These are phyloP conservation scores for Chaetops frenatus DNA, from an alignment of 2,113 vertebrate species.

Conservation along the genomic window DNA sequence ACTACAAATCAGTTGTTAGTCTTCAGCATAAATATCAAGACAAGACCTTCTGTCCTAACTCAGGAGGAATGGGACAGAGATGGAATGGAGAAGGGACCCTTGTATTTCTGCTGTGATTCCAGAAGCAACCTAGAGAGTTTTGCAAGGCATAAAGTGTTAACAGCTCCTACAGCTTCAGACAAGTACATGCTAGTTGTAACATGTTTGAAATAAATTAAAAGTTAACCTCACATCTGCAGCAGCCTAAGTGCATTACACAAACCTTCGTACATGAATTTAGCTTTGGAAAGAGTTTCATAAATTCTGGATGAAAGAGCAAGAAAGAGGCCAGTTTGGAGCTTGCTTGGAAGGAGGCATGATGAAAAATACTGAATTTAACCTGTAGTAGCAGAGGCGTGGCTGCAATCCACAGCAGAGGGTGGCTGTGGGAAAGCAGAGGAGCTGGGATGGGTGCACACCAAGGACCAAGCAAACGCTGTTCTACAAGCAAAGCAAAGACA, in stretches of 20 bases:
- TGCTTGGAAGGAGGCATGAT: accelerated
- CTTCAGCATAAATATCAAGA: neutral
- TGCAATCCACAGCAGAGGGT: neutral
- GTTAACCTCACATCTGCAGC: neutral
- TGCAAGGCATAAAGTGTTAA: neutral
- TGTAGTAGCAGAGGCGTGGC: neutral
- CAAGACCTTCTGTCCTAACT: neutral
- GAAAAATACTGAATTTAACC: neutral
- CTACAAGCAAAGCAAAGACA: neutral
- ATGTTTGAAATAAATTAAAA: neutral
- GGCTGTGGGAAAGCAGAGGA: neutral
- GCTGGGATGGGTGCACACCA: neutral
- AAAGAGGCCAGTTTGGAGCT: neutral
- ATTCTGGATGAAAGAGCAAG: neutral
- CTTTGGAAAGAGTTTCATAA: neutral
- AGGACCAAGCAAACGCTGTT: neutral
- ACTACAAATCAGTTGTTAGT: neutral
- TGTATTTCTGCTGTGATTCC: neutral
- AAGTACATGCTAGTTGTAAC: neutral
- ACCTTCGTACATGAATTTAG: neutral
- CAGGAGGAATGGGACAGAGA: neutral
- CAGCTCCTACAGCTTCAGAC: neutral
- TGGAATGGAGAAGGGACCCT: neutral
- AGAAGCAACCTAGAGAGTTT: neutral
- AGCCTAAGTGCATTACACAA: neutral